Evolutionary conservation across 1,140 invertebrate species (phyloP).

Genomic region (Charaxes varanes): DNA sequence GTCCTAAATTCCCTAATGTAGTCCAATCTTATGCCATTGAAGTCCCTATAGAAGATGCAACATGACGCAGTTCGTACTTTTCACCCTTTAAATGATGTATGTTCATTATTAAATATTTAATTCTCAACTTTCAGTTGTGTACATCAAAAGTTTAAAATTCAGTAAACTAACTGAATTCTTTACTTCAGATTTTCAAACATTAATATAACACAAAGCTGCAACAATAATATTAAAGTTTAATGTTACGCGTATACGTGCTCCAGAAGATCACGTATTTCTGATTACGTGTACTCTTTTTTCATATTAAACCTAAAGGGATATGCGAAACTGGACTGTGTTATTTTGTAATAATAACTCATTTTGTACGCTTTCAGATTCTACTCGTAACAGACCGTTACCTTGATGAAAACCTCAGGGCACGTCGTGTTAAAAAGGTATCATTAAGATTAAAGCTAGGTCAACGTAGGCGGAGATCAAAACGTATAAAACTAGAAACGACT

Average conservation of each 20-base stretch:
- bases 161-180: no score
- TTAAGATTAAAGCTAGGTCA: constrained; percentile 29
- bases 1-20: neutral
- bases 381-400: constrained; percentile 15
- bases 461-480: constrained; percentile 18
- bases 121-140: constrained; percentile 1
- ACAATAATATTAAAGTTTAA: constrained; percentile 35
- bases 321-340: constrained; percentile 14
- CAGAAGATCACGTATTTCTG: constrained; percentile 45
- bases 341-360: constrained; percentile 11
- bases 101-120: constrained; percentile 5
- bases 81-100: constrained; percentile 25
- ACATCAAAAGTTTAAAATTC: neutral
- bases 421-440: constrained; percentile 34
- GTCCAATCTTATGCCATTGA: constrained; percentile 17
- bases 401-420: constrained; percentile 26
- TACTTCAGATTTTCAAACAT: constrained; percentile 22
- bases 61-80: constrained; percentile 40
- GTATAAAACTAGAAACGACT: constrained; percentile 18
- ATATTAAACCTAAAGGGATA: constrained; percentile 2
- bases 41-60: constrained; percentile 42
- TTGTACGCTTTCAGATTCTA: constrained; percentile 6
- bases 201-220: constrained; percentile 31
- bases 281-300: constrained; percentile 39
- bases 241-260: constrained; percentile 42